Evolutionary conservation across 2,888 invertebrate species (phyloP).

Genomic region (Ennomos quercinarius): DNA sequence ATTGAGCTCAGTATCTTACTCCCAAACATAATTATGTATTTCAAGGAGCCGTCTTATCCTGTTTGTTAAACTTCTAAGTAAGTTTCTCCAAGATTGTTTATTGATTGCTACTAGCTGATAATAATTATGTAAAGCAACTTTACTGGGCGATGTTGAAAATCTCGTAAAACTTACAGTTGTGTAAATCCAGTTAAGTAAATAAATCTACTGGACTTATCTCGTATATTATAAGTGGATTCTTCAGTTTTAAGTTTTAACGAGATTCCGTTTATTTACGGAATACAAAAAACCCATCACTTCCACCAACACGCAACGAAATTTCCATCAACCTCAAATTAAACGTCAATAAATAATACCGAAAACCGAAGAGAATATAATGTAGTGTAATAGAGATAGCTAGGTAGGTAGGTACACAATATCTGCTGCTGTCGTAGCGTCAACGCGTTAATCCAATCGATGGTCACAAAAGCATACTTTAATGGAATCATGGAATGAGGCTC

Average conservation of each 20-base stretch:
- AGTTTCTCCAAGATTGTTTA: constrained; percentile 15
- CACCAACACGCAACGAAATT: constrained; percentile 11
- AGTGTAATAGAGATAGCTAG: constrained; percentile 27
- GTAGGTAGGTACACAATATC: constrained; percentile 34
- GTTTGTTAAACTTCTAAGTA: constrained; percentile 11
- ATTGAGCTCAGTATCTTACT: constrained; percentile 1
- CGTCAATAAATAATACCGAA: constrained; percentile 23
- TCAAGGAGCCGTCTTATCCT: constrained; percentile 1
- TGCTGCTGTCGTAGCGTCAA: constrained; percentile 23
- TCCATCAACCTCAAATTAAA: constrained; percentile 22
- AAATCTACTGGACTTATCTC: constrained; percentile 27
- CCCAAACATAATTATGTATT: not conserved
- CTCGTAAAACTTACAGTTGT: constrained; percentile 32
- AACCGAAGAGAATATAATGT: constrained; percentile 11
- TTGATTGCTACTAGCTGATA: constrained; percentile 20
- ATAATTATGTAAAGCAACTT: constrained; percentile 22
- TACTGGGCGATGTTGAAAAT: constrained; percentile 23
- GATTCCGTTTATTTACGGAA: not conserved
- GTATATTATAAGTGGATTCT: constrained; percentile 5
- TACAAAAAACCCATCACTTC: constrained; percentile 4
- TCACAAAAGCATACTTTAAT: constrained; percentile 56
- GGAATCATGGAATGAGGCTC: constrained; percentile 35
- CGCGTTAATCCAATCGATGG: constrained; percentile 41
- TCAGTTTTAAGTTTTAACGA: constrained; percentile 2
- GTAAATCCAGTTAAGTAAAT: constrained; percentile 19